These are phyloP conservation scores for Eristalinus sepulchralis DNA, from an alignment of 2,888 invertebrate genomes.

Conservation along the genomic window DNA sequence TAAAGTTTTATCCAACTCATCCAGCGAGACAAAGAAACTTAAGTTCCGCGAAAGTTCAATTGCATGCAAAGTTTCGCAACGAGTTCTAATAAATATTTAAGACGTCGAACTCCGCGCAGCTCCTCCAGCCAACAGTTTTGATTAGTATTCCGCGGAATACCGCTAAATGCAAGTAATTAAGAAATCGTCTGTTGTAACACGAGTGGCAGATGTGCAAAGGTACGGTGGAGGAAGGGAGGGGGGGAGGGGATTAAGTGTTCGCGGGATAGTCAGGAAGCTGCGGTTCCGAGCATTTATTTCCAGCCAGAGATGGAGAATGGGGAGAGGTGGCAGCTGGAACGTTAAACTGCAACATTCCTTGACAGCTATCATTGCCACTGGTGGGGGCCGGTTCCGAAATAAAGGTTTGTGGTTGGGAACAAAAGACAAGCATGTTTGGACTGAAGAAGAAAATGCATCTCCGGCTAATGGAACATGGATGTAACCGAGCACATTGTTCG, in stretches of 20 bases:
- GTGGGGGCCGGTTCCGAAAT: neutral
- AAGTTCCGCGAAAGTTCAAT: conserved; percentile 22
- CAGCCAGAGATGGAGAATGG: neutral
- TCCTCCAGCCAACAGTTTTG: conserved; percentile 17
- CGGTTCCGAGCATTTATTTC: neutral
- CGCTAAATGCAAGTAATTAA: conserved; percentile 34
- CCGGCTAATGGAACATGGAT: neutral
- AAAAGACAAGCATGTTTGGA: neutral
- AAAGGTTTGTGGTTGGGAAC: neutral
- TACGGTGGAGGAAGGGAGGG: too few relatives aligned
- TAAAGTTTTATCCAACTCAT: neutral
- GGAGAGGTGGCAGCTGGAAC: neutral
- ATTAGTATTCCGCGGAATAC: conserved; percentile 40
- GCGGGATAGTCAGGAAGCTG: neutral
- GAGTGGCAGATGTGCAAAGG: conserved; percentile 4
- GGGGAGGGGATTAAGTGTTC: neutral
- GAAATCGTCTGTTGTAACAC: conserved; percentile 31
- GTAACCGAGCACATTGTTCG: neutral
- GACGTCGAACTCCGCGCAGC: conserved; percentile 6
- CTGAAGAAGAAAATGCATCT: neutral
- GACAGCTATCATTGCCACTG: neutral
- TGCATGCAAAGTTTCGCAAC: conserved; percentile 33
- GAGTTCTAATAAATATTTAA: conserved; percentile 60
- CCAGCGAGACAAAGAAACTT: neutral
- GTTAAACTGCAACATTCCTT: neutral